Evolutionary conservation across 2,888 invertebrate species (phyloP), one percentile per base, ranked within the genome.

Genomic region (Euproctis similis): DNA sequence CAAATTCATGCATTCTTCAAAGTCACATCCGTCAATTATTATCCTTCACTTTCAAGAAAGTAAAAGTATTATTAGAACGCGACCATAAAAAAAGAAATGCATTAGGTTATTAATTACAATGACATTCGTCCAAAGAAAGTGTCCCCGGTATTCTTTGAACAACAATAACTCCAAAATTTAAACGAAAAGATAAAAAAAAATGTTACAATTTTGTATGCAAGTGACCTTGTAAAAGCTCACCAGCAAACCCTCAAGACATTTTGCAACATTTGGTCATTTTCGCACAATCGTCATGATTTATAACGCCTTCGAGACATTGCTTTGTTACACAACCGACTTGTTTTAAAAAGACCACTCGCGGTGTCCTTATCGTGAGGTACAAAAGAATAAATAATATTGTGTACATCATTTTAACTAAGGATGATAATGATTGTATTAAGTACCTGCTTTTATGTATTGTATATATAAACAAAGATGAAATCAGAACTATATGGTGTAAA

Each of bases 51-150:
- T 64, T 52, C 59, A 62, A 60, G 70, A 77, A 66, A 82, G 78
- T 66, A 77, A 80, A 73, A 84, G 78, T 73, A 72, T 64, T 68
- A 39, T 22, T 12, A 27, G 22, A 70, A 52, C 57, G 58, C 40
- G 29, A 40, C 35, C 46, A 44, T 59, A 56, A 68, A n/a, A n/a
- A 60, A 64, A 57, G 49, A 46, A 34, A 43, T 14, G n/a, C 62
- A 75, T 78, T 72, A 77, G 66, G 58, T 74, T 59, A 84, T 77
- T 80, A 77, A 82, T 82, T 75, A 65, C 69, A 58, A 47, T 59
- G 66, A 62, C 70, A 71, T 62, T 58, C 53, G 6, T 39, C 39
- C 36, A 62, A 66, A 67, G 72, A 81, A 80, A 76, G 72, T 44
- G 53, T 65, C 70, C 68, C 59, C 50, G 44, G 62, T 61, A 71